A percentile compares a stretch with the other conserved stretches of the same genome.
Evolutionary conservation across 92 coral and sea anemone genomes (phyloP).

Genomic region (Siderastrea siderea): DNA sequence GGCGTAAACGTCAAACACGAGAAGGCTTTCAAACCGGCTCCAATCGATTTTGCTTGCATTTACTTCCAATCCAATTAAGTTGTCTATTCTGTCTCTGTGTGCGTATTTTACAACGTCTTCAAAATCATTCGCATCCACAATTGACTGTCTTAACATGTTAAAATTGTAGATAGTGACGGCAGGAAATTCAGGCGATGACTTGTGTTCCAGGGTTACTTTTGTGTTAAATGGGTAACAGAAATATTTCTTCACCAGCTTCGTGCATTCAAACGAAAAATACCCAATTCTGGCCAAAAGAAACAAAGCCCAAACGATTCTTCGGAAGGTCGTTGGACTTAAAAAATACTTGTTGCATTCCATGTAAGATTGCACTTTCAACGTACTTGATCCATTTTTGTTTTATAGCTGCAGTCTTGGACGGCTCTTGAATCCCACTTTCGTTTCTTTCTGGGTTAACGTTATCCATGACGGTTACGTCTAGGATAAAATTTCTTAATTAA

Average conservation of each 20-base stretch:
- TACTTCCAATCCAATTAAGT: not conserved
- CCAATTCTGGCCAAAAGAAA: constrained; percentile 33
- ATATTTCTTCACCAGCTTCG: constrained; percentile 38
- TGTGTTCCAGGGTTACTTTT: constrained; percentile 43
- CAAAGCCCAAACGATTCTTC: constrained; percentile 64
- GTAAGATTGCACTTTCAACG: constrained; percentile 59
- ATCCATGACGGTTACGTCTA: not conserved
- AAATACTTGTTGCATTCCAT: constrained; percentile 70
- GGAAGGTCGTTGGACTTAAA: constrained; percentile 22
- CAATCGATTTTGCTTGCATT: constrained; percentile 34
- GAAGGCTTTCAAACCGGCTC: not conserved
- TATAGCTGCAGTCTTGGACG: not conserved
- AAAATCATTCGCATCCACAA: not conserved
- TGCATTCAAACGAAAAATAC: constrained; percentile 28
- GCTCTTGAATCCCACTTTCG: not conserved
- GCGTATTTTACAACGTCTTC: not conserved
- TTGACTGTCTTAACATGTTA: constrained; percentile 48
- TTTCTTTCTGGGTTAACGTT: not conserved
- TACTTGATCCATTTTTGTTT: constrained; percentile 40
- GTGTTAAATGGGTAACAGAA: constrained; percentile 54
- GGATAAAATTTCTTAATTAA: too few relatives aligned
- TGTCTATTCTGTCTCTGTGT: not conserved
- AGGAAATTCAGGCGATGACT: constrained; percentile 52
- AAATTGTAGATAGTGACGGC: constrained; percentile 80
- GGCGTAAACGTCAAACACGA: not conserved